Evolutionary conservation across 2,888 invertebrate genomes (phyloP), one percentile per base, ranked within the genome.

Genomic region (Aromia moschata): DNA sequence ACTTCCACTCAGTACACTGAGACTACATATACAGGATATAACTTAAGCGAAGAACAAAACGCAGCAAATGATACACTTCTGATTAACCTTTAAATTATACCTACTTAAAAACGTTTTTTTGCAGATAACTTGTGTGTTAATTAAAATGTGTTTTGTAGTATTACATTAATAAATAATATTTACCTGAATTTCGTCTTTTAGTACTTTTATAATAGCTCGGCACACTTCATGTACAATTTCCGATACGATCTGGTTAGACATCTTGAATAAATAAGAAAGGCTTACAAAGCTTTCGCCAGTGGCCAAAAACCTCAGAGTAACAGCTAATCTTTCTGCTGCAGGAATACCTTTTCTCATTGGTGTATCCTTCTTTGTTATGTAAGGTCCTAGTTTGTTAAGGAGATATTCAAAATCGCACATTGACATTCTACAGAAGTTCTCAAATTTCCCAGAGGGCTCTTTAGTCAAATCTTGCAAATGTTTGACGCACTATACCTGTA

Each of bases 201-300:
- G 18, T 10, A 25, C 49, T 38, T 37, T 5, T 11, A 14, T 37
- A 36, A 49, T 20, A 2, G 49, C 49, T 37, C 2, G 14, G 20
- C 49, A 49, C 12, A 49, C 49, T 12, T 49, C 49, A 10, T 18
- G 37, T 11, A 49, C 20, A 14, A 49, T 49, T 5, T 10, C 10
- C 1, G 49, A 49, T 17, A 49, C 18, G 5, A 49, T 11, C 14
- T 37, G 2, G 10, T 14, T 18, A 3, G 49, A 49, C 1, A 49
- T 15, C 37, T 38, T 49, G 20, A 49, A 49, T 37, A 49, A 37
- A 49, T 18, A 49, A 37, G 36, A 37, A 11, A 49, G 37, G 20
- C 49, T 49, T 7, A 12, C 17, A 18, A 37, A 54, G n/a, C 54
- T 45, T n/a, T 54, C 40, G 15, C 54, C 54, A 11, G 54, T 44